These are phyloP conservation scores for Ophion ellenae DNA, from an alignment of 2,888 invertebrate genomes.

Conservation along the genomic window DNA sequence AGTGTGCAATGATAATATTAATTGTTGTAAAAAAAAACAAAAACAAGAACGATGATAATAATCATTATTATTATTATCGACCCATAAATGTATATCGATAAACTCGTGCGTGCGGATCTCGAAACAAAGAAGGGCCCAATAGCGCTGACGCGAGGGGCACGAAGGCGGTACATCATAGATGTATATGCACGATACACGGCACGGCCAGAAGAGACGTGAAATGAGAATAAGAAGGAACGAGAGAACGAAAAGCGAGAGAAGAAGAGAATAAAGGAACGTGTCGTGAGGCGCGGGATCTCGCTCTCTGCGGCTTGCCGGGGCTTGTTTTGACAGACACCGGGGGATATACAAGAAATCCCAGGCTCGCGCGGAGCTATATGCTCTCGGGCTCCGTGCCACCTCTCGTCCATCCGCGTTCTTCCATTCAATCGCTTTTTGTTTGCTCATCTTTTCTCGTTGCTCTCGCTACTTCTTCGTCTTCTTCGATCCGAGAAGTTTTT, in stretches of 20 bases:
- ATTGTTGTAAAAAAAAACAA: no score
- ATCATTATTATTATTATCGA: no score
- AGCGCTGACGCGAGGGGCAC: conserved; percentile 27
- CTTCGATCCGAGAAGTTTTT: conserved; percentile 12
- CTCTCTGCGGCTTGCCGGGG: conserved; percentile 63
- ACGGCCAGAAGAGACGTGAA: conserved; percentile 1
- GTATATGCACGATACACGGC: background rate
- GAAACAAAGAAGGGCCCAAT: background rate
- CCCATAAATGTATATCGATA: no score
- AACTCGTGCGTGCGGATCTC: no score
- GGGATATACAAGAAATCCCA: conserved; percentile 65
- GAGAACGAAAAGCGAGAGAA: conserved; percentile 30
- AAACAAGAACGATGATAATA: no score
- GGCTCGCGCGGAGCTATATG: conserved; percentile 12
- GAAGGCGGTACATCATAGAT: conserved; percentile 12
- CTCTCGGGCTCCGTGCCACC: conserved; percentile 30
- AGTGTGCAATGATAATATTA: no score
- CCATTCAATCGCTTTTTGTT: conserved; percentile 66
- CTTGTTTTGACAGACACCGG: conserved; percentile 79
- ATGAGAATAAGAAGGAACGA: conserved; percentile 51
- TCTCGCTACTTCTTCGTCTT: conserved; percentile 64
- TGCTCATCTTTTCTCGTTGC: conserved; percentile 70
- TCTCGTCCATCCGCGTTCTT: conserved; percentile 17
- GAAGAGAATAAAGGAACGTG: conserved; percentile 47
- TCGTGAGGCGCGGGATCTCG: conserved; percentile 40